Conservation (phyloP, 2,113 vertebrate species). For the Lontra canadensis region DNA sequence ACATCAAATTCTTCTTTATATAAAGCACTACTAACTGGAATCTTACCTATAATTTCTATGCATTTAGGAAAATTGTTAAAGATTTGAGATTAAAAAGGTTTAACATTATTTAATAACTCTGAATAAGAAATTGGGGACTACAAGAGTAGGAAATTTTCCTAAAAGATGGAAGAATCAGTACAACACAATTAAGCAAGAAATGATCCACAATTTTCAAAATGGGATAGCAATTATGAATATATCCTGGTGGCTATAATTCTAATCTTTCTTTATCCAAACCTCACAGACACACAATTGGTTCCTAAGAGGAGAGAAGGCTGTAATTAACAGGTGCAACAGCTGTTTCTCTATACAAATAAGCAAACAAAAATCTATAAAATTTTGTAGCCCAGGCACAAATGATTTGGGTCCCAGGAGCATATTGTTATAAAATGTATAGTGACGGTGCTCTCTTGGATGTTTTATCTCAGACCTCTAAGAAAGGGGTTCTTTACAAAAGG, state of each 20-base stretch:
- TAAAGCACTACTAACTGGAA: background rate
- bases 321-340: background rate
- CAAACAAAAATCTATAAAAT: background rate
- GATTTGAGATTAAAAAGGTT: background rate
- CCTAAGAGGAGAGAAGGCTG: background rate
- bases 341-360: background rate
- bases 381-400: constrained; percentile 14
- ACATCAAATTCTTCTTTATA: background rate
- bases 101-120: background rate
- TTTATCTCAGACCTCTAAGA: background rate
- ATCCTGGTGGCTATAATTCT: background rate
- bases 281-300: background rate
- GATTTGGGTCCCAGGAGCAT: background rate
- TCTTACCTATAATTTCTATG: background rate
- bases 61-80: background rate
- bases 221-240: background rate
- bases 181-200: background rate
- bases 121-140: background rate
- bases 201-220: background rate
- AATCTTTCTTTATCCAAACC: background rate
- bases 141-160: background rate
- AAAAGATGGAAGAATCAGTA: background rate
- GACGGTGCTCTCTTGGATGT: background rate
- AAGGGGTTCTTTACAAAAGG: background rate
- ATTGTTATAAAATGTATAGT: background rate